Evolutionary conservation across 2,113 vertebrate species (phyloP).

Genomic region (Ammospiza nelsoni): DNA sequence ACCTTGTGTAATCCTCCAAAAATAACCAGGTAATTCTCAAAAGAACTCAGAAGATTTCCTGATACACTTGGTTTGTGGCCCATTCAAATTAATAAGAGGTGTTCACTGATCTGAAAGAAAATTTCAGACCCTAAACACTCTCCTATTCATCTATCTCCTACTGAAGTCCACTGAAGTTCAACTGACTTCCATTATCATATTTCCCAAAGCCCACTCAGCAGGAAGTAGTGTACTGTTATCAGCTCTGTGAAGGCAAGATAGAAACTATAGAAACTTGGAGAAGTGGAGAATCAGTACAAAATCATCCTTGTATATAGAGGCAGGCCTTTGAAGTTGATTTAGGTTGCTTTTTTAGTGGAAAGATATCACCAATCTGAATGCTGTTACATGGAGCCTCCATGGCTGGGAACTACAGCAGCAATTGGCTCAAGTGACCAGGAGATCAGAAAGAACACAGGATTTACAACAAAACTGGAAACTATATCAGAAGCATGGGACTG

Average conservation of each 20-base stretch:
- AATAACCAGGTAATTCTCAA: background rate
- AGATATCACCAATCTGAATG: background rate
- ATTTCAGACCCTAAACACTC: background rate
- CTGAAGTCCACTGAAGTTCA: background rate
- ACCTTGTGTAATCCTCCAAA: background rate
- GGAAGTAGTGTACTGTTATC: background rate
- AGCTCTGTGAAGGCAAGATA: background rate
- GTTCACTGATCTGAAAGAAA: background rate
- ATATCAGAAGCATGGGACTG: background rate
- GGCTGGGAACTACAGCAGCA: background rate
- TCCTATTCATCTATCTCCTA: background rate
- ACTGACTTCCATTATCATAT: background rate
- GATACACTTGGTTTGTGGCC: background rate
- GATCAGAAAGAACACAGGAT: background rate
- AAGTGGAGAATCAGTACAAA: background rate
- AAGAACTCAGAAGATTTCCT: background rate
- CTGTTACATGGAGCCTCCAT: background rate
- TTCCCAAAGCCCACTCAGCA: background rate
- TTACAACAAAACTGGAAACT: background rate
- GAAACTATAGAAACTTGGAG: background rate
- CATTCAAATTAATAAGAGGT: background rate
- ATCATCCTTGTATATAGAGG: fast-evolving
- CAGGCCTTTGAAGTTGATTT: background rate
- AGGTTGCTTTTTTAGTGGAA: background rate
- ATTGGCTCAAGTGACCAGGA: background rate